Base-by-base conservation (phyloP, 64 coral and sea anemone species). In the Acropora tenuis region DNA sequence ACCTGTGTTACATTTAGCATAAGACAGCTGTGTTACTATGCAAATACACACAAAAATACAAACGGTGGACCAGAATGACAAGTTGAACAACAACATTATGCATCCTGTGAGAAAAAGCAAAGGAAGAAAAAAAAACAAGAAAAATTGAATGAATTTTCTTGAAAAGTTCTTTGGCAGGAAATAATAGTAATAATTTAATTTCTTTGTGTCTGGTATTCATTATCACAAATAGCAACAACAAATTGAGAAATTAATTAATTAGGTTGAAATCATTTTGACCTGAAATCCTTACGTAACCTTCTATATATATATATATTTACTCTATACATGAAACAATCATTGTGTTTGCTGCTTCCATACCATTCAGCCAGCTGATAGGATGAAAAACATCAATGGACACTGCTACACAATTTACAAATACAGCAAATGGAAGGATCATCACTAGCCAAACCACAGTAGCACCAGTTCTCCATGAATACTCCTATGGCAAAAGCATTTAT, bases 1-100 rank as follows among this genome's bases (percentile, higher is more conserved):
- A 94, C 95, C 95, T 66, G 92, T 91, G 73, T 88, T 97, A 43
- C 94, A 94, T 58, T 97, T 97, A 80, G 82, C 67, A 74, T 73
- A 88, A 16, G 91, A 94, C 10, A 97, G 50, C 9, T 78, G 76
- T 16, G 87, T 88, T 17, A 87, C 60, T 41, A 81, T 12, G 87
- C 82, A 90, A 61, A 93, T 59, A 44, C 76, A 5, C 43, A 83
- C 69, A 94, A 81, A 97, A 65, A 74, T 45, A 69, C 87, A 80
- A 41, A 91, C 12, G 18, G 75, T 84, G 15, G 83, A 13, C 95
- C 91, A 97, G 55, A 94, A 97, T 59, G 89, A 74, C 2, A 74
- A 45, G 55, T 41, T 44, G 44, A 85, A 85, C 45, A 85, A 43
- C 65, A 71, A 1, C 15, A 44, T 19, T 85, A 85, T 40, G 17